These are phyloP conservation scores for Aphidoletes aphidimyza DNA, from an alignment of 2,888 invertebrate genomes.

Conservation along the genomic window DNA sequence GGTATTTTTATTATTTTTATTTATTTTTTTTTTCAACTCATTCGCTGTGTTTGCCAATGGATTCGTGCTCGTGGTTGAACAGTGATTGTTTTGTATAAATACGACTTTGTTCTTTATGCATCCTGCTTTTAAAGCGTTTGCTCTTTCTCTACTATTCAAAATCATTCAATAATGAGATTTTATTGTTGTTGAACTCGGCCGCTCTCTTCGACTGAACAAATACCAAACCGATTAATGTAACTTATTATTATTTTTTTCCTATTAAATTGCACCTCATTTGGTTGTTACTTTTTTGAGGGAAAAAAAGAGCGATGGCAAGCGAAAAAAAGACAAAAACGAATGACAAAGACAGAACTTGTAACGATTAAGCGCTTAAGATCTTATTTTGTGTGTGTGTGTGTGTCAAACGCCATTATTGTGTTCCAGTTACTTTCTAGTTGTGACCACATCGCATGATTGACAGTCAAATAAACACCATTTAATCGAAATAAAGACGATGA, in stretches of 20 bases:
- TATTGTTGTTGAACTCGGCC: slow-evolving; percentile 20
- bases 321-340: neutral
- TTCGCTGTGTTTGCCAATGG: neutral
- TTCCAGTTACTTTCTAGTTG: slow-evolving; percentile 38
- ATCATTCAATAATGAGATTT: slow-evolving; percentile 45
- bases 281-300: neutral
- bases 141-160: slow-evolving; percentile 12
- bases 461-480: neutral
- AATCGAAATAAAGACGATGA: slow-evolving; percentile 46
- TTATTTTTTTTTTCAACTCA: neutral
- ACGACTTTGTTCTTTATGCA: slow-evolving; percentile 42
- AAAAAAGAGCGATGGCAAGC: neutral
- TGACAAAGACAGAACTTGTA: neutral
- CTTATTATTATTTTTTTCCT: neutral
- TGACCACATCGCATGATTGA: neutral
- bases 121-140: neutral
- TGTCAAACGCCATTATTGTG: slow-evolving; percentile 13
- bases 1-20: neutral
- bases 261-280: slow-evolving; percentile 4
- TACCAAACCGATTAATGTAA: slow-evolving; percentile 39
- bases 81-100: slow-evolving; percentile 38
- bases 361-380: neutral
- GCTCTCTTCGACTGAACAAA: neutral
- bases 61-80: slow-evolving; percentile 1
- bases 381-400: neutral